Evolutionary conservation across 1,140 invertebrate species (phyloP).

Genomic region (Achatina immaculata): DNA sequence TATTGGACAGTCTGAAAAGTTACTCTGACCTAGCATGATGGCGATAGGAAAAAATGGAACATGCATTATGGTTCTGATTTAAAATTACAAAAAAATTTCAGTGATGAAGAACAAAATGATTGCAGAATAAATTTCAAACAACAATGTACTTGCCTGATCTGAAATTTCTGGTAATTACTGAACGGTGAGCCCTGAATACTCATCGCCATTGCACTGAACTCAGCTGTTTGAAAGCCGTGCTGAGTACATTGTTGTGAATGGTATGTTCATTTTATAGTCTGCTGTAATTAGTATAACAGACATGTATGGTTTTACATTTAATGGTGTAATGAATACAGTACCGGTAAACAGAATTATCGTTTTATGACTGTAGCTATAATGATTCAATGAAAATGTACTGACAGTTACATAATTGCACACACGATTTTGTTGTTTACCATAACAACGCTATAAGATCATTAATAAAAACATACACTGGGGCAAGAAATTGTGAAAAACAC

Average conservation of each 20-base stretch:
- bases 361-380: too few relatives aligned
- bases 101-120: too few relatives aligned
- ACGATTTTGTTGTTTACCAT: slow-evolving; percentile 22
- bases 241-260: not conserved
- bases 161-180: not conserved
- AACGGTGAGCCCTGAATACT: not conserved
- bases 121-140: too few relatives aligned
- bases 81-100: too few relatives aligned
- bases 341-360: too few relatives aligned
- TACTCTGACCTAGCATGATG: too few relatives aligned
- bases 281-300: not conserved
- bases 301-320: not conserved
- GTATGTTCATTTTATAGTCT: not conserved
- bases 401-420: too few relatives aligned
- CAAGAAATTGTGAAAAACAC: not conserved
- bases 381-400: too few relatives aligned
- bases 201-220: not conserved
- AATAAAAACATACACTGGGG: not conserved
- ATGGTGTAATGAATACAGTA: too few relatives aligned
- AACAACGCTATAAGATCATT: not conserved
- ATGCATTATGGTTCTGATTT: too few relatives aligned
- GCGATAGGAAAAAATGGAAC: too few relatives aligned
- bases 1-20: too few relatives aligned
- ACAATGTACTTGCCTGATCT: not conserved
- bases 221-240: not conserved